Base-by-base conservation (phyloP, 2,888 invertebrate species). In the Euplagia quadripunctaria region DNA sequence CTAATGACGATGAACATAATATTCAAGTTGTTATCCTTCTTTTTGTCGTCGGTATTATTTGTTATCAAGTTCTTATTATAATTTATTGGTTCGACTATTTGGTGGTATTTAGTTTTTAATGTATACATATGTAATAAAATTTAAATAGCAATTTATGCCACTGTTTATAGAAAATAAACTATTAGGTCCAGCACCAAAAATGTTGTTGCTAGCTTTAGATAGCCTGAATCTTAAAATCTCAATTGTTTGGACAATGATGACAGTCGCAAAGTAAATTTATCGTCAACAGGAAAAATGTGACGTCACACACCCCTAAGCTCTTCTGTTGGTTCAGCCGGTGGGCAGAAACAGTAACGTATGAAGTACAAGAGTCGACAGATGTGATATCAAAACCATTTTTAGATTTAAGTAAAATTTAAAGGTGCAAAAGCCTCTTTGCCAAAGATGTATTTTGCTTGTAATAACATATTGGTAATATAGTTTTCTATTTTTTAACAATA, bases 401-500 rank as follows among this genome's bases (percentile, higher is more conserved):
- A 72, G 68, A 52, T 46, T 72, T 68, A 46, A 31, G 8, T 46
- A 58, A 31, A 9, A 43, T 76, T 51, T 66, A 51, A 16, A 64
- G 46, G 31, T 51, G 52, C 64, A 31, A 55, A 11, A 43, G 14
- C 67, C 14, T 55, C 79, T 82, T 80, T 87, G 86, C 88, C 87
- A 89, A 90, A 90, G 88, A 90, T 82, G 79, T 76, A 70, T 75
- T 81, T 83, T 76, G 67, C 73, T 75, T 80, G 68, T 73, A 68
- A 64, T 72, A 75, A 51, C 66, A 66, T 52, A 71, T 74, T 74
- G 41, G 41, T 68, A 68, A 68, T 72, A 68, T 67, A 70, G 73
- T 75, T 76, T 70, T n/a, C 67, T 64, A 77, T 74, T 77, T 82
- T 80, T 78, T 70, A 75, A 73, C 69, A 78, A 78, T 70, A 61